Evolutionary conservation across 2,888 invertebrate genomes (phyloP).

Genomic region (Pollenia labialis): DNA sequence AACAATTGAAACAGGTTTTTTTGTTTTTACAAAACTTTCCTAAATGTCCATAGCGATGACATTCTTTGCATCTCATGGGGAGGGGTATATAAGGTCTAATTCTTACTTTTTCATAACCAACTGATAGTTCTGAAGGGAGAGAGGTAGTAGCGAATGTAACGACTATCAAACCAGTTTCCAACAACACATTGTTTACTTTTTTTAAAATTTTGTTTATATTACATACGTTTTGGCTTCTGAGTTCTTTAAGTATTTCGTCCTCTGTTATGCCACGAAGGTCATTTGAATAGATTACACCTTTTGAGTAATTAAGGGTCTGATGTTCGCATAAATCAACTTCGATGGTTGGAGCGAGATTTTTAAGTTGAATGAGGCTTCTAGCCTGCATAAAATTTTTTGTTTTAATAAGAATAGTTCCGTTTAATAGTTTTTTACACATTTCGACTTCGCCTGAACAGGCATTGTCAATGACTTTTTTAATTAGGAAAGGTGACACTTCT

Average conservation of each 20-base stretch:
- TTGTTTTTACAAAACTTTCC: neutral
- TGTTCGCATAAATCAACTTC: neutral
- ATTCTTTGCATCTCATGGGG: slow-evolving; percentile 28
- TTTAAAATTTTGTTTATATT: slow-evolving; percentile 18
- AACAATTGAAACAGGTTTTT: slow-evolving; percentile 34
- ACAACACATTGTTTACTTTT: neutral
- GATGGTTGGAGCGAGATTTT: no score
- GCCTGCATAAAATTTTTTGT: no score
- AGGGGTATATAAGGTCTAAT: slow-evolving; percentile 38
- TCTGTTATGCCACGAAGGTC: slow-evolving; percentile 23
- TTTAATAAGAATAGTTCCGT: no score
- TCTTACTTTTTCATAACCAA: slow-evolving; percentile 12
- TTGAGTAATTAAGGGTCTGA: neutral
- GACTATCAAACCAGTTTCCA: slow-evolving; percentile 22
- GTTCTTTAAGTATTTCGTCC: neutral
- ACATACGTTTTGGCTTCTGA: slow-evolving; percentile 25
- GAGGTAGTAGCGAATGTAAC: slow-evolving; percentile 3
- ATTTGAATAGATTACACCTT: slow-evolving; percentile 41
- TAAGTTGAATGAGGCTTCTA: no score
- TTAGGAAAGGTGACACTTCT: no score
- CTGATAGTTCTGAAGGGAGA: neutral
- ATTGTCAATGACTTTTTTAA: no score
- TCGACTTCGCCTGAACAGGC: no score
- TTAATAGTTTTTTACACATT: no score
- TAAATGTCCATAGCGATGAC: slow-evolving; percentile 1